phyloP scores from a whole-genome alignment of 2,113 vertebrate species.

The human (Homo sapiens) region GRCh38 chr20:21791001-21791500 shows the following conservation, averaged over 20 bases:
- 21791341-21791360: neutral
- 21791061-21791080: neutral
- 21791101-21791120: neutral
- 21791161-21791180: neutral
- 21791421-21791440: neutral
- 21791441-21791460: neutral
- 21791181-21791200: constrained; percentile 24
- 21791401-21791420: neutral
- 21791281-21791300: constrained; percentile 31
- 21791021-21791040: neutral
- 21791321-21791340: neutral
- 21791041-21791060: neutral
- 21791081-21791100: neutral
- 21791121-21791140: neutral
- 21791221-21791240: constrained; percentile 20
- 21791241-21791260: constrained; percentile 43
- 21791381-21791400: neutral
- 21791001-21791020: neutral
- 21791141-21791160: constrained; percentile 18
- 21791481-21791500: neutral
- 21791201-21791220: constrained; percentile 33
- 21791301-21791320: neutral
- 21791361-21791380: neutral
- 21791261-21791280: constrained; percentile 9
- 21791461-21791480: neutral